Evolutionary conservation across 2,888 invertebrate genomes (phyloP).

Genomic region (Cerceris ruficornis): DNA sequence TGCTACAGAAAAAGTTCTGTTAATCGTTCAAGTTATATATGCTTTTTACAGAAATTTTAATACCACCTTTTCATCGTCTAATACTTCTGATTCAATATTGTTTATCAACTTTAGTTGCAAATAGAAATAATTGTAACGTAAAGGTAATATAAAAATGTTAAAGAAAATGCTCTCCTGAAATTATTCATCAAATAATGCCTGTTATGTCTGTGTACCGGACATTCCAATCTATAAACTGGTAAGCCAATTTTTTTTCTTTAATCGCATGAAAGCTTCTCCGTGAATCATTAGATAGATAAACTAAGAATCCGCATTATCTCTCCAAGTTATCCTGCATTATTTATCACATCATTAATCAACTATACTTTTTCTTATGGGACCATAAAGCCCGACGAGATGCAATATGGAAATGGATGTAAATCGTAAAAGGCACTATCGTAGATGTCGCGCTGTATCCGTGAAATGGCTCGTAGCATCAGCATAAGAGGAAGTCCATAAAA

Average conservation of each 20-base stretch:
- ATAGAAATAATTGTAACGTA: too few relatives aligned
- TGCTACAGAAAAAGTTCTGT: too few relatives aligned
- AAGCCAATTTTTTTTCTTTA: neutral
- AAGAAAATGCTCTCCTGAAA: too few relatives aligned
- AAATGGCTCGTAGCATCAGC: slow-evolving; percentile 60
- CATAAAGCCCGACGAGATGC: slow-evolving; percentile 67
- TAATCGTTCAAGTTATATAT: too few relatives aligned
- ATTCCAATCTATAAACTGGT: too few relatives aligned
- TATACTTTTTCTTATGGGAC: slow-evolving; percentile 54
- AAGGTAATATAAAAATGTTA: too few relatives aligned
- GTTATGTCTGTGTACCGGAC: too few relatives aligned
- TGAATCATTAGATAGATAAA: slow-evolving; percentile 56
- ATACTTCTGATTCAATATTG: too few relatives aligned
- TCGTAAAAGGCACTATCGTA: slow-evolving; percentile 72
- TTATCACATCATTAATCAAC: slow-evolving; percentile 72
- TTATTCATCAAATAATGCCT: too few relatives aligned
- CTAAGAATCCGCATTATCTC: slow-evolving; percentile 54
- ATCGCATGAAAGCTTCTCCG: slow-evolving; percentile 20
- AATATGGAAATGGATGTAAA: slow-evolving; percentile 76
- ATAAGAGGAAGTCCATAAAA: slow-evolving; percentile 73
- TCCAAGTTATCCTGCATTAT: slow-evolving; percentile 62
- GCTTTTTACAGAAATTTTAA: too few relatives aligned
- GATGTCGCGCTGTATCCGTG: slow-evolving; percentile 59
- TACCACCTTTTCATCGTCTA: too few relatives aligned
- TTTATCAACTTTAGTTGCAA: too few relatives aligned